Evolutionary conservation across 1,140 invertebrate genomes (phyloP).

Genomic region (Zaprionus ghesquierei): DNA sequence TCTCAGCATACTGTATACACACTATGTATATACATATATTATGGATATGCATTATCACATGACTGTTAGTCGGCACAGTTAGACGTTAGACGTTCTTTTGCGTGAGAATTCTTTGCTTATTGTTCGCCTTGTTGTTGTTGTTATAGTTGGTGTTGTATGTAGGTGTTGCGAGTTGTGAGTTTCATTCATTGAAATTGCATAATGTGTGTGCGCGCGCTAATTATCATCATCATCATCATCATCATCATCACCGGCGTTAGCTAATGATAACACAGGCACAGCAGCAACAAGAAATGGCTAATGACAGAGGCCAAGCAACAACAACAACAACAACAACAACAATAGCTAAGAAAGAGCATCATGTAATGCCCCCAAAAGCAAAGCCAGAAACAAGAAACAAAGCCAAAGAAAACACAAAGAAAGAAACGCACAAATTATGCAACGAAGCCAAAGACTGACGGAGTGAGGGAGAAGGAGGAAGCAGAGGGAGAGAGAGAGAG

Average conservation of each 20-base stretch:
- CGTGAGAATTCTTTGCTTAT: background rate
- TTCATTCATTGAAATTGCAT: constrained; percentile 18
- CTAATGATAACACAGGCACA: constrained; percentile 33
- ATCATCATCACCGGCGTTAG: constrained; percentile 35
- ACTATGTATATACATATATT: too few species aligned
- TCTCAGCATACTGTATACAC: too few species aligned
- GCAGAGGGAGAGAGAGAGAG: constrained; percentile 3
- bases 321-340: too few species aligned
- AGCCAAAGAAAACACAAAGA: constrained; percentile 24
- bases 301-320: constrained; percentile 51
- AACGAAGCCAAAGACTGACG: constrained; percentile 33
- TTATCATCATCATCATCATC: constrained; percentile 47
- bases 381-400: constrained; percentile 29
- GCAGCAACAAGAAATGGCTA: constrained; percentile 23
- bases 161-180: background rate
- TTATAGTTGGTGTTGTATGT: background rate
- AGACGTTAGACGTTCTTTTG: background rate
- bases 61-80: background rate
- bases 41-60: background rate
- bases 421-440: constrained; percentile 57
- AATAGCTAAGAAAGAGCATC: constrained; percentile 46
- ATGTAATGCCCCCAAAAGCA: constrained; percentile 57
- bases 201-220: constrained; percentile 5
- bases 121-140: background rate
- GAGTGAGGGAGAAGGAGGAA: background rate